phyloP scores from a whole-genome alignment of 35 echinoderm and acorn worm species.

The Apostichopus japonicus region DNA sequence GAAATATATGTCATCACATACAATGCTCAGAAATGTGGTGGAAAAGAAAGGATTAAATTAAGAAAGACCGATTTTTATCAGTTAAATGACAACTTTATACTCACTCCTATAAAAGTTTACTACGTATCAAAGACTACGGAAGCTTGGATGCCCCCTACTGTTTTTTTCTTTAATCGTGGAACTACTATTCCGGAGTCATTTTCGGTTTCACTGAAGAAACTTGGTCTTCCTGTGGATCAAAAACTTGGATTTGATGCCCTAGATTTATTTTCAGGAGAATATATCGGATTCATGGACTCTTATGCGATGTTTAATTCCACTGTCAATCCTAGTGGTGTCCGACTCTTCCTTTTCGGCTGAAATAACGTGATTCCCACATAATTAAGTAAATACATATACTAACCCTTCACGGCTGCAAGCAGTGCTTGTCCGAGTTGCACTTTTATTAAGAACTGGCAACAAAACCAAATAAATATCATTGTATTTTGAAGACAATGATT shows the following conservation, averaged over 20 bases:
- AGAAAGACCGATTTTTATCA: too few relatives aligned
- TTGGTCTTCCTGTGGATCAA: slow-evolving; percentile 58
- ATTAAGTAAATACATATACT: too few relatives aligned
- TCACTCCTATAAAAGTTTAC: background rate
- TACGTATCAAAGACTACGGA: slow-evolving; percentile 44
- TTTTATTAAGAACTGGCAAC: too few relatives aligned
- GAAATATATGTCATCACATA: too few relatives aligned
- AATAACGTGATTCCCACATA: background rate
- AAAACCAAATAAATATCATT: too few relatives aligned
- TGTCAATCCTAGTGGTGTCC: slow-evolving; percentile 23
- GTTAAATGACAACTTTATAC: too few relatives aligned
- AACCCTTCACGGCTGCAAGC: background rate
- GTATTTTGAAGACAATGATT: too few relatives aligned
- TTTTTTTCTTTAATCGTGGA: slow-evolving; percentile 62
- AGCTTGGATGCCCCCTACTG: slow-evolving; percentile 41
- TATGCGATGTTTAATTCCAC: slow-evolving; percentile 33
- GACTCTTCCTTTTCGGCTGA: slow-evolving; percentile 14
- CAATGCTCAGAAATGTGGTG: too few relatives aligned
- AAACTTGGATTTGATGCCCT: slow-evolving; percentile 64
- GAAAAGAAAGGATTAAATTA: too few relatives aligned
- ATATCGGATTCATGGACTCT: slow-evolving; percentile 48
- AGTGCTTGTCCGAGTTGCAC: too few relatives aligned
- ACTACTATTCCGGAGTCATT: slow-evolving; percentile 6
- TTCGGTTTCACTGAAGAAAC: slow-evolving; percentile 59
- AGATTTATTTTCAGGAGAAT: slow-evolving; percentile 62